These are phyloP conservation scores for Tokudaia muenninki DNA, from an alignment of 2,797 vertebrate genomes.

Conservation along the genomic window DNA sequence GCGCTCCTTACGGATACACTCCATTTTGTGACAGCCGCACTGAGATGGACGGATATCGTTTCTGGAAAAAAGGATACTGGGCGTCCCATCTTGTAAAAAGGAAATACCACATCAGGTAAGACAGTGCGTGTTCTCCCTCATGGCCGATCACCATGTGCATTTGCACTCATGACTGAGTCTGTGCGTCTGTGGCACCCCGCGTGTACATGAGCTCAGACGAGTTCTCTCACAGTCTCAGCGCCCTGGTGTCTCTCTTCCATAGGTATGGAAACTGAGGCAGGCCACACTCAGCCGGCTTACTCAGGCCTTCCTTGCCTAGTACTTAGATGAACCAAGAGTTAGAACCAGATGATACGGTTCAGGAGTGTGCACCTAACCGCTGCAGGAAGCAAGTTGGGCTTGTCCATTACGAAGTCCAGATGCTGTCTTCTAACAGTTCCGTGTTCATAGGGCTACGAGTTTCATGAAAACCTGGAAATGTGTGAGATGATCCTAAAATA, in stretches of 20 bases:
- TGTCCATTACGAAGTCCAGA: not conserved
- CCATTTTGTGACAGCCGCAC: constrained; percentile 97
- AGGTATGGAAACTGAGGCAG: not conserved
- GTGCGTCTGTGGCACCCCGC: not conserved
- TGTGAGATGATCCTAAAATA: not conserved
- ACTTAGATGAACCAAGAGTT: not conserved
- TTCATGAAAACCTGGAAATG: constrained; percentile 11
- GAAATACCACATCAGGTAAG: constrained; percentile 97
- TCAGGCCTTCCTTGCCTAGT: not conserved
- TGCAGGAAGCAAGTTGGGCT: not conserved
- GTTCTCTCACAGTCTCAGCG: not conserved
- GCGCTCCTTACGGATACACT: constrained; percentile 97
- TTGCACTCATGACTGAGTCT: not conserved
- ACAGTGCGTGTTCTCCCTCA: not conserved
- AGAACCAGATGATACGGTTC: not conserved
- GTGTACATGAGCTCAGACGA: not conserved
- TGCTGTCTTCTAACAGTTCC: not conserved
- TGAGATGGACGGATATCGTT: constrained; percentile 98
- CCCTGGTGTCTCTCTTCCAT: not conserved
- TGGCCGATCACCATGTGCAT: not conserved
- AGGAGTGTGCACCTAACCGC: not conserved
- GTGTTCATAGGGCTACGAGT: not conserved
- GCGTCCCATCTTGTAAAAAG: constrained; percentile 95
- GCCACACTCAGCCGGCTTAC: not conserved
- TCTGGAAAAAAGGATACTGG: constrained; percentile 99